Evolutionary conservation across 1,140 invertebrate genomes (phyloP).

Genomic region (Elymnias hypermnestra): DNA sequence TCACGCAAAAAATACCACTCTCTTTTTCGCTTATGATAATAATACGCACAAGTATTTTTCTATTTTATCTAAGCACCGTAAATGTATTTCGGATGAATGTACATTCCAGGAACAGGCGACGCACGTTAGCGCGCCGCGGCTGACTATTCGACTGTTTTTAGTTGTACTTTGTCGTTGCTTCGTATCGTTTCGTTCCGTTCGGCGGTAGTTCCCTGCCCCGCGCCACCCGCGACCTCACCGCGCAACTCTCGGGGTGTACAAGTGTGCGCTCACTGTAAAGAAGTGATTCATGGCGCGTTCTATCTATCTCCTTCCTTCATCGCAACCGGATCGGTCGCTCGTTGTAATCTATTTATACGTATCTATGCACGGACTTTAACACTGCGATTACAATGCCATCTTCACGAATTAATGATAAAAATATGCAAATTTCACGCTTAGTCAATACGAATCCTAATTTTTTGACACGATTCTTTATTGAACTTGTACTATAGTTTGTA

Average conservation of each 20-base stretch:
- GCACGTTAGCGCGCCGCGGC: constrained; percentile 54
- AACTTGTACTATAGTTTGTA: no score
- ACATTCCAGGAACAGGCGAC: constrained; percentile 41
- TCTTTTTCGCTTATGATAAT: constrained; percentile 52
- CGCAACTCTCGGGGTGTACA: constrained; percentile 41
- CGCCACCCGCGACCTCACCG: constrained; percentile 45
- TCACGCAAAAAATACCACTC: constrained; percentile 41
- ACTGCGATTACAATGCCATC: constrained; percentile 41
- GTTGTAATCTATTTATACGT: constrained; percentile 72
- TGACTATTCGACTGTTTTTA: constrained; percentile 73
- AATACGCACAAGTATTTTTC: constrained; percentile 43
- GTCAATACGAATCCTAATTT: constrained; percentile 4
- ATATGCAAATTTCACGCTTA: constrained; percentile 9
- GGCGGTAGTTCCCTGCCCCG: constrained; percentile 42
- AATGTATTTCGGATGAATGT: constrained; percentile 41
- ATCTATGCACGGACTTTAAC: constrained; percentile 71
- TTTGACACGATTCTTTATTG: no score
- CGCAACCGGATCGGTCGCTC: constrained; percentile 73
- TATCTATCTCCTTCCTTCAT: constrained; percentile 74
- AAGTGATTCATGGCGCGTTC: constrained; percentile 75
- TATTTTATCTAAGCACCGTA: constrained; percentile 44
- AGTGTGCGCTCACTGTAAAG: constrained; percentile 49
- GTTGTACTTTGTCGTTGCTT: constrained; percentile 64
- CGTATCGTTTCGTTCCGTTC: constrained; percentile 65
- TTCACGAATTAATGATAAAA: constrained; percentile 23